Evolutionary conservation across 2,113 vertebrate species (phyloP).

Genomic region (Syrrhaptes paradoxus): DNA sequence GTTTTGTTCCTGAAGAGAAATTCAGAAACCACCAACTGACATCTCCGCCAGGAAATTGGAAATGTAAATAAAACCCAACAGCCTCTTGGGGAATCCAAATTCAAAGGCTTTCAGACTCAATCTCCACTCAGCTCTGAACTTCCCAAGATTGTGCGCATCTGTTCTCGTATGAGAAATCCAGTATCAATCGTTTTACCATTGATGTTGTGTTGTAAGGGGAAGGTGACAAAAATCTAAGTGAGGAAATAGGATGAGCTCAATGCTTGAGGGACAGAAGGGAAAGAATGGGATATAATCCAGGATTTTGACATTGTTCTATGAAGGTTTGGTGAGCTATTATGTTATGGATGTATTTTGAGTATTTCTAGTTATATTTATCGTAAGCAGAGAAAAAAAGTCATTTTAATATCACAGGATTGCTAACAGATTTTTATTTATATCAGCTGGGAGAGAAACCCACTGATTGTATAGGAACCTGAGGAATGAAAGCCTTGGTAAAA

Average conservation of each 20-base stretch:
- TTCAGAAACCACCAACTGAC: background rate
- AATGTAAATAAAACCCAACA: slow-evolving; percentile 49
- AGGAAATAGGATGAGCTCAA: background rate
- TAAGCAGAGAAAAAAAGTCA: background rate
- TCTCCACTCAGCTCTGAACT: background rate
- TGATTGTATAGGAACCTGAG: accelerated
- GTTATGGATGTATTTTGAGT: background rate
- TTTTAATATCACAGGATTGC: background rate
- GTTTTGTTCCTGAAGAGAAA: background rate
- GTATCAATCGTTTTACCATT: background rate
- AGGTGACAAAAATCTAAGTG: background rate
- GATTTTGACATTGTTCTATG: background rate
- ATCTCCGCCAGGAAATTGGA: slow-evolving; percentile 40
- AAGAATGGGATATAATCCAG: background rate
- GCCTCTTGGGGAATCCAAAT: background rate
- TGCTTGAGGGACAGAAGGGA: background rate
- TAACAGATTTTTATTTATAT: background rate
- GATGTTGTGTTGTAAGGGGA: background rate
- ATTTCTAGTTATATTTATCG: background rate
- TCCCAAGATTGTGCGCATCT: background rate
- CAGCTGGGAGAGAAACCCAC: background rate
- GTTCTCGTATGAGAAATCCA: background rate
- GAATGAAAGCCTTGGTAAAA: background rate
- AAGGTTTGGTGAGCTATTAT: background rate
- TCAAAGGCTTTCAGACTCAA: background rate